Evolutionary conservation across 2,797 vertebrate genomes (phyloP).

Genomic region (Mycteria americana): DNA sequence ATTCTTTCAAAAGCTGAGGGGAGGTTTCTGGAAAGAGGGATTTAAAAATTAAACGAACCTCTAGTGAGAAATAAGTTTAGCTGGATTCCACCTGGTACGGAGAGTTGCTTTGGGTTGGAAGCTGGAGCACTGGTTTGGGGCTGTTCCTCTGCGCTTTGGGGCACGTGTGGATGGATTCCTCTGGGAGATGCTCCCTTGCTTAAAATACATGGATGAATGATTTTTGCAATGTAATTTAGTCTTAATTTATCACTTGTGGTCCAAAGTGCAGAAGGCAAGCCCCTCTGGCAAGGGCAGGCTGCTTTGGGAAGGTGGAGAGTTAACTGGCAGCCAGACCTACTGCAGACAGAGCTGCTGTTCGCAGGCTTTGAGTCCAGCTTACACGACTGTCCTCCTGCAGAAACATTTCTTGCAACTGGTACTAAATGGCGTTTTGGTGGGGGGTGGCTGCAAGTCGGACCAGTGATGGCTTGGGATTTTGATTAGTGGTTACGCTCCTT

Average conservation of each 20-base stretch:
- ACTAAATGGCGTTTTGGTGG: accelerated
- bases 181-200: not conserved
- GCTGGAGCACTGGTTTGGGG: not conserved
- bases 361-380: not conserved
- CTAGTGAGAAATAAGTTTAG: not conserved
- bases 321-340: not conserved
- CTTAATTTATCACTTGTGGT: not conserved
- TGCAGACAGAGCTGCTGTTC: accelerated
- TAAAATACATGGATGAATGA: accelerated
- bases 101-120: not conserved
- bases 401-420: not conserved
- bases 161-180: accelerated
- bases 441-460: not conserved
- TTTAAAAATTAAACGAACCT: not conserved
- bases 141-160: not conserved
- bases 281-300: not conserved
- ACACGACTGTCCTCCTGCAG: accelerated
- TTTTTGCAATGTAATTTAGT: not conserved
- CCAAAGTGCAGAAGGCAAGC: not conserved
- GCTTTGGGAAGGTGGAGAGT: not conserved
- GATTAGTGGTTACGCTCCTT: not conserved
- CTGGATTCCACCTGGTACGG: too few relatives aligned
- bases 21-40: not conserved
- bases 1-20: not conserved
- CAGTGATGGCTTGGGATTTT: not conserved